A percentile compares a stretch with the other conserved stretches of the same genome.
These are phyloP conservation scores for Minunthozetes semirufus DNA, from an alignment of 2,888 invertebrate genomes.

Conservation along the genomic window DNA sequence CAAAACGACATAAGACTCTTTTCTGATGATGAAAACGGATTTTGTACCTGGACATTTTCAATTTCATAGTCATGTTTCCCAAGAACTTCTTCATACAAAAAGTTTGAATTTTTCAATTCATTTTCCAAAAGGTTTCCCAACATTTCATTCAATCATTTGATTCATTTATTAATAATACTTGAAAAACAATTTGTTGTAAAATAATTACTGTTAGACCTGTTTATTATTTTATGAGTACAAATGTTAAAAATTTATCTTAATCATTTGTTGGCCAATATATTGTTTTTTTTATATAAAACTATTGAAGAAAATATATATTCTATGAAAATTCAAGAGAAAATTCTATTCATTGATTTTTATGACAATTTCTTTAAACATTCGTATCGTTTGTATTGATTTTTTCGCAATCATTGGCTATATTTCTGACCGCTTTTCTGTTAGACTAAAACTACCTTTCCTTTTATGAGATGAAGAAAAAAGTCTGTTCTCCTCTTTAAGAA, in stretches of 20 bases:
- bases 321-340: not conserved
- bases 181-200: not conserved
- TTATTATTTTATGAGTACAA: not conserved
- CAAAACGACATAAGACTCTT: too few relatives aligned
- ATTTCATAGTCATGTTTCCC: too few relatives aligned
- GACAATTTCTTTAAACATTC: too few relatives aligned
- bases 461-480: not conserved
- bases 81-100: too few relatives aligned
- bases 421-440: not conserved
- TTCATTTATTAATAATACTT: too few relatives aligned
- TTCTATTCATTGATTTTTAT: not conserved
- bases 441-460: not conserved
- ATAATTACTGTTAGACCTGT: not conserved
- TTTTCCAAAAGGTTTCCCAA: too few relatives aligned
- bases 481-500: not conserved
- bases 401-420: too few relatives aligned
- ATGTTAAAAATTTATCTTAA: not conserved
- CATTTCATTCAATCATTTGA: too few relatives aligned
- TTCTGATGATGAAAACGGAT: too few relatives aligned
- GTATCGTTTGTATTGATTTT: too few relatives aligned
- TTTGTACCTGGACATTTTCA: too few relatives aligned
- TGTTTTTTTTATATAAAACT: not conserved
- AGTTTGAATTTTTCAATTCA: too few relatives aligned
- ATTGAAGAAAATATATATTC: not conserved
- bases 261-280: conserved; percentile 4